These are phyloP conservation scores for Chorisops tibialis DNA, from an alignment of 2,888 invertebrate genomes.

Conservation along the genomic window DNA sequence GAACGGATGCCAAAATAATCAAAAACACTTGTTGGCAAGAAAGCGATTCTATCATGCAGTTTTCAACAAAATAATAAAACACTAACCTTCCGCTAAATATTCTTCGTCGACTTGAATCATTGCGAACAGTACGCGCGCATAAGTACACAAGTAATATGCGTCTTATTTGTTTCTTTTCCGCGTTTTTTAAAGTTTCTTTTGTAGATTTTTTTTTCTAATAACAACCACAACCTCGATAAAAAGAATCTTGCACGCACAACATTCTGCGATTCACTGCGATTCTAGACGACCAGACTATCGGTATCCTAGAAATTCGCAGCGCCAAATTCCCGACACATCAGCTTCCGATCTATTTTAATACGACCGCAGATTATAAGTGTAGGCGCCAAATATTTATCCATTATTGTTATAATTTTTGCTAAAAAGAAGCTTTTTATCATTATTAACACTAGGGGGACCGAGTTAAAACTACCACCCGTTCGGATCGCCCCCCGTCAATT, in stretches of 20 bases:
- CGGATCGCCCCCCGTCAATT: too few relatives aligned
- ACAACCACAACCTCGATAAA: background rate
- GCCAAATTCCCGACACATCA: background rate
- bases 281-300: background rate
- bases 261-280: background rate
- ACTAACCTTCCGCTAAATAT: constrained; percentile 22
- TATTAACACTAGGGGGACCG: too few relatives aligned
- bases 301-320: background rate
- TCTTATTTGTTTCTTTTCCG: background rate
- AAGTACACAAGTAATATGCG: background rate
- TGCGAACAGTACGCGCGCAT: background rate
- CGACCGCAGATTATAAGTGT: background rate
- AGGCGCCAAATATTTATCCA: too few relatives aligned
- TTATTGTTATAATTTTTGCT: too few relatives aligned
- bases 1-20: constrained; percentile 7
- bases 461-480: too few relatives aligned
- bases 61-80: background rate
- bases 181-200: background rate
- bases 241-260: background rate
- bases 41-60: too few relatives aligned
- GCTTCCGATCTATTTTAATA: constrained; percentile 22
- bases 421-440: too few relatives aligned
- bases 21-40: constrained; percentile 18
- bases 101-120: constrained; percentile 24
- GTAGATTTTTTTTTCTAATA: background rate